A percentile compares a stretch with the other conserved stretches of the same genome.
Evolutionary conservation across 2,888 invertebrate species (phyloP).

Genomic region (Matsumyia berberina): DNA sequence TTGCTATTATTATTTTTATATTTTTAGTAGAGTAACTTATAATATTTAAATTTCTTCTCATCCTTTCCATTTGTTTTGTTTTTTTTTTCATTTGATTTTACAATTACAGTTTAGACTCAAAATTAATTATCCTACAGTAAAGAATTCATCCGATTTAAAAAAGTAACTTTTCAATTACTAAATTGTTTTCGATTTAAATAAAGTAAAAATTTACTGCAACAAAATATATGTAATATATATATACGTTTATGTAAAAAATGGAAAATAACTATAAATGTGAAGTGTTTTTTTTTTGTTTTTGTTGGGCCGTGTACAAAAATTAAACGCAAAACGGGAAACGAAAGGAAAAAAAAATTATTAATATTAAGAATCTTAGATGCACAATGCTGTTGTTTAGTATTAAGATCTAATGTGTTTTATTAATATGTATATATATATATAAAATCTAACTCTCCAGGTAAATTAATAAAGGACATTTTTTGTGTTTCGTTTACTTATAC

Average conservation of each 20-base stretch:
- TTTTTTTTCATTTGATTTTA: conserved; percentile 65
- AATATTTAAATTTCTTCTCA: conserved; percentile 71
- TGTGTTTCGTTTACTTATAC: conserved; percentile 16
- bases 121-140: conserved; percentile 64
- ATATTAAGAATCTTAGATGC: conserved; percentile 26
- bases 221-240: conserved; percentile 38
- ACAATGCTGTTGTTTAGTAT: conserved; percentile 30
- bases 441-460: conserved; percentile 69
- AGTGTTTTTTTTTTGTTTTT: background rate
- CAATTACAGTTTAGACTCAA: conserved; percentile 72
- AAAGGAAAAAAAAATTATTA: conserved; percentile 21
- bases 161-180: conserved; percentile 48
- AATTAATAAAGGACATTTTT: conserved; percentile 52
- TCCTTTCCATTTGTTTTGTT: conserved; percentile 41
- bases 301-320: conserved; percentile 28
- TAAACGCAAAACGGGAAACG: conserved; percentile 17
- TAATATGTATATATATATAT: conserved; percentile 55
- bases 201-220: conserved; percentile 61
- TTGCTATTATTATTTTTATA: conserved; percentile 75
- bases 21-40: conserved; percentile 70
- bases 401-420: conserved; percentile 44
- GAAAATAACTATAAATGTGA: conserved; percentile 41
- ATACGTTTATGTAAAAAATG: conserved; percentile 46
- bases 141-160: conserved; percentile 62
- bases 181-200: conserved; percentile 29